Base-by-base conservation (phyloP, 2,888 invertebrate genomes). In the Ecdyonurus torrentis region DNA sequence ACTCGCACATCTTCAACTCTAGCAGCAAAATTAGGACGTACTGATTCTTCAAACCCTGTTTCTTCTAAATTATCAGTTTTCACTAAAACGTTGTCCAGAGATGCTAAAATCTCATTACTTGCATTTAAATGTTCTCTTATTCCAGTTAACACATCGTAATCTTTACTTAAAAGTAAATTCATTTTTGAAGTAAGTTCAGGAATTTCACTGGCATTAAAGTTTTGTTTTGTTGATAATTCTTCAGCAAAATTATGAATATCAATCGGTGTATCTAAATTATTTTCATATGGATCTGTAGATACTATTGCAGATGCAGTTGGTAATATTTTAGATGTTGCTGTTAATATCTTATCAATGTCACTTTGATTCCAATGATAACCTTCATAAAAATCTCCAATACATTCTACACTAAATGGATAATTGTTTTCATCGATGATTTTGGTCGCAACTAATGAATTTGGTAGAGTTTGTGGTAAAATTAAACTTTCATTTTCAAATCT, bases 331-430 rank as follows among this genome's bases (percentile, higher is more conserved):
- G 15, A 10, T 10, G 37, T 37, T 37, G 37, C 5, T 10, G 5
- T 37, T 15, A 37, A 15, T 37, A 37, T 37, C 15, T 10, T 37
- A 5, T 37, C 37, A 5, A 37, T 5, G 37, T 37, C 37, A 37
- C 7, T 37, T 37, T 37, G 7, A 7, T 37, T 23, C 65, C 65
- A 65, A 52, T 59, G 62, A 10, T 58, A 61, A 20, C 65, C 65
- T 7, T 10, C 7, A 37, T 59, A 59, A 60, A 62, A 65, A 52
- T 65, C 61, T 55, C 65, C 65, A 52, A 10, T 24, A 60, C 65
- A 65, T 15, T 60, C 23, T 24, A 25, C 20, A n/a, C 55, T 23
- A 19, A 62, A 23, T n/a, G 60, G 58, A 1, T 52, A 24, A 18
- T 59, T 55, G 7, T 63, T 62, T 5, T 20, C 2, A 20, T 52